Conservation (phyloP, 2,797 vertebrate genomes). For the Phataginus tricuspis region DNA sequence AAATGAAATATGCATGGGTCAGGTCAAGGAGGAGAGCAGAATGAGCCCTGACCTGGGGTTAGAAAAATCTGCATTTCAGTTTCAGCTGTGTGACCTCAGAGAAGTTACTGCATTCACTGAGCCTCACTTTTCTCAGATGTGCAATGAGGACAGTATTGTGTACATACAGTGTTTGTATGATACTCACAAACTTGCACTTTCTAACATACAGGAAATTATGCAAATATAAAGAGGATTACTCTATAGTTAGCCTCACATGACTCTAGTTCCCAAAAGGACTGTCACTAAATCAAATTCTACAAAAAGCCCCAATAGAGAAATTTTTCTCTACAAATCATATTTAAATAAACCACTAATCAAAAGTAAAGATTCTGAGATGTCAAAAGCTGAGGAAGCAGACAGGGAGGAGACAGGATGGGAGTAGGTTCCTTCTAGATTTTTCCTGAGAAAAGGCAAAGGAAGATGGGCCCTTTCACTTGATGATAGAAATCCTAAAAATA, state of each 20-base stretch:
- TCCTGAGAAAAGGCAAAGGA: constrained; percentile 24
- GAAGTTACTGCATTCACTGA: not conserved
- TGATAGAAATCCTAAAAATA: not conserved
- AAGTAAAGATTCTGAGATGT: constrained; percentile 5
- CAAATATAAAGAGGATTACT: not conserved
- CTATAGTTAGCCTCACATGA: not conserved
- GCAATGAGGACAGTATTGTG: not conserved
- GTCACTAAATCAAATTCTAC: not conserved
- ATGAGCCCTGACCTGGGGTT: not conserved
- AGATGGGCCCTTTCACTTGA: not conserved
- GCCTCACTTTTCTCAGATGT: not conserved
- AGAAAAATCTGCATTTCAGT: not conserved
- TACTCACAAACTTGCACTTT: not conserved
- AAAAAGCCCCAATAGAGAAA: constrained; percentile 12
- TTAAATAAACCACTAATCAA: constrained; percentile 9
- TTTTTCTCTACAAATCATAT: constrained; percentile 12
- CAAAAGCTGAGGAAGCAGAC: constrained; percentile 5
- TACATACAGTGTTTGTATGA: not conserved
- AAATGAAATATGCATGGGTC: not conserved
- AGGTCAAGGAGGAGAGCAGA: not conserved
- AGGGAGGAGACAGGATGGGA: not conserved
- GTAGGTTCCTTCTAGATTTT: not conserved
- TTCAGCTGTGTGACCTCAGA: constrained; percentile 8
- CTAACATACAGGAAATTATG: not conserved
- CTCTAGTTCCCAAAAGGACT: constrained; percentile 13